phyloP scores from a whole-genome alignment of 2,888 invertebrate species.

The Odontothrips loti region DNA sequence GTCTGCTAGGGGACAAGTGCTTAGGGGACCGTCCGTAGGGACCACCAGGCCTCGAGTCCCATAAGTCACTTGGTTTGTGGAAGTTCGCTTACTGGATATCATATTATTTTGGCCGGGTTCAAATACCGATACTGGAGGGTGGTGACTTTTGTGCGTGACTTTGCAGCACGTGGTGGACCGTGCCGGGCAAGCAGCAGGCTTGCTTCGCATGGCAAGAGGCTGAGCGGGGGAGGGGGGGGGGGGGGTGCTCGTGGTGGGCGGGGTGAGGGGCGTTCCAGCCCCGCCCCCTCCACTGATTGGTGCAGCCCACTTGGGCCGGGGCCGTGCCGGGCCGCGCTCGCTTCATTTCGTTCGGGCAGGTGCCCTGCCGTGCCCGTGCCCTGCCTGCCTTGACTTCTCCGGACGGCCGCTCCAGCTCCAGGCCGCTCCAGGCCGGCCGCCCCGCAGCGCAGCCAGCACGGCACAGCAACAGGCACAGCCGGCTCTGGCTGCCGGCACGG shows the following conservation, averaged over 20 bases:
- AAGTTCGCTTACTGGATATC: too few relatives aligned
- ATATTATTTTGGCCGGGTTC: too few relatives aligned
- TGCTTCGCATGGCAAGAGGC: neutral
- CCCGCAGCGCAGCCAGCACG: neutral
- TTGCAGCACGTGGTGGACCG: too few relatives aligned
- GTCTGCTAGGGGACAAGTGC: too few relatives aligned
- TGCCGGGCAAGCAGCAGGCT: neutral
- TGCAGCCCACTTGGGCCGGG: neutral
- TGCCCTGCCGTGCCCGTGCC: neutral
- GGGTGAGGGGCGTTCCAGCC: conserved; percentile 18
- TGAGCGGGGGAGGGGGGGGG: neutral
- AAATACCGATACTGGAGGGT: too few relatives aligned
- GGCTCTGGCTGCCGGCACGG: neutral
- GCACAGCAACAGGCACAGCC: too few relatives aligned
- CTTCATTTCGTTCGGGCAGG: conserved; percentile 12
- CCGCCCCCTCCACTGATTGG: conserved; percentile 18
- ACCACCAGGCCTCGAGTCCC: too few relatives aligned
- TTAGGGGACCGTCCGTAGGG: too few relatives aligned
- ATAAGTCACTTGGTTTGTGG: too few relatives aligned
- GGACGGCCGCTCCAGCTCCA: neutral
- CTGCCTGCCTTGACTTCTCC: neutral
- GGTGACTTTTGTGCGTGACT: too few relatives aligned
- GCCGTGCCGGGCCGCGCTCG: neutral
- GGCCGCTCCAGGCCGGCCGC: neutral
- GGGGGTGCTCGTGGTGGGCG: neutral